phyloP scores from a whole-genome alignment of 37 sponge, comb jelly and placozoan species.

The Aplysina aerophoba region DNA sequence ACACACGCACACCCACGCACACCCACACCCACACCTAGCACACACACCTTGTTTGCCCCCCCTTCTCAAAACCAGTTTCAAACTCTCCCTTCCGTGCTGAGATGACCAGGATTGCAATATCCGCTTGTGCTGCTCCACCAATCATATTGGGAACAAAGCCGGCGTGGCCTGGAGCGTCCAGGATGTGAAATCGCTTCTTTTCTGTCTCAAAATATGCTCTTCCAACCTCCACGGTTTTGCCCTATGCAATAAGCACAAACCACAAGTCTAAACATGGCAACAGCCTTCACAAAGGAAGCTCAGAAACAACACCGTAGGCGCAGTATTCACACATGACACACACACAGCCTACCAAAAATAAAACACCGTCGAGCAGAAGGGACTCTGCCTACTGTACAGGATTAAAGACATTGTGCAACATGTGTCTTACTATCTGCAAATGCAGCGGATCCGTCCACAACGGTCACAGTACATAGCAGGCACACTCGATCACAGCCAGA shows the following conservation, averaged over 20 bases:
- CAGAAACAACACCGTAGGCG: no score
- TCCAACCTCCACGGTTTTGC: conserved; percentile 98
- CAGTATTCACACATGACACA: no score
- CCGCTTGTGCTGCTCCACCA: conserved; percentile 96
- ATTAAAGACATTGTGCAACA: no score
- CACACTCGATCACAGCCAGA: no score
- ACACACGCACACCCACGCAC: neutral
- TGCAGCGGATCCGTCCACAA: no score
- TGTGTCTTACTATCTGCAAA: no score
- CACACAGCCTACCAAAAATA: no score
- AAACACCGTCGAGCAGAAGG: no score
- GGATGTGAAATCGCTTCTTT: conserved; percentile 93
- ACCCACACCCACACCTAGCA: neutral
- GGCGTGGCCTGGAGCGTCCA: conserved; percentile 98
- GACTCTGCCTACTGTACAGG: no score
- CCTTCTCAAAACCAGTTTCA: conserved; percentile 98
- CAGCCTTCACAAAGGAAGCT: no score
- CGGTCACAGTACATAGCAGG: no score
- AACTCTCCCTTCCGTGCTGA: conserved; percentile 98
- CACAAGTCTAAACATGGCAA: no score
- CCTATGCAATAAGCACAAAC: conserved; percentile 49
- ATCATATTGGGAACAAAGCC: conserved; percentile 99
- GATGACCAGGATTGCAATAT: conserved; percentile 95
- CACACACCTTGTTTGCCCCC: conserved; percentile 91
- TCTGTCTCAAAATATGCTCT: conserved; percentile 95